A percentile compares a stretch with the other conserved stretches of the same genome.
phyloP scores from a whole-genome alignment of 1,140 invertebrate species.

The Phortica variegata region DNA sequence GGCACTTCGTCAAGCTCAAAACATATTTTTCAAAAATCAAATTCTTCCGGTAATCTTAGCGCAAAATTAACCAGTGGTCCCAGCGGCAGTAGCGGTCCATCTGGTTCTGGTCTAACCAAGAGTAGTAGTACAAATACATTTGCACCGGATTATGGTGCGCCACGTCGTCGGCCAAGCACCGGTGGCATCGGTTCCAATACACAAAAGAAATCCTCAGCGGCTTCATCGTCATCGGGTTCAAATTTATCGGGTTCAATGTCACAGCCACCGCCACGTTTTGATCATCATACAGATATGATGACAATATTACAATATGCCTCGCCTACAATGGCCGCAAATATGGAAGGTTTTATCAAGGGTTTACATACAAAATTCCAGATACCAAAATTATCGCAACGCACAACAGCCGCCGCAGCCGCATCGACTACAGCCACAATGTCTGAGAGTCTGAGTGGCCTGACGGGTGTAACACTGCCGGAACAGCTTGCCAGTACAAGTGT shows the following conservation, averaged over 20 bases:
- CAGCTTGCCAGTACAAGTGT: no score
- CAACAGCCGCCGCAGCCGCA: background rate
- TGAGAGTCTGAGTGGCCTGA: slow-evolving; percentile 5
- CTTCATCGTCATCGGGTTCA: slow-evolving; percentile 1
- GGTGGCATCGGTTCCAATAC: slow-evolving; percentile 10
- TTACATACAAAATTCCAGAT: slow-evolving; percentile 84
- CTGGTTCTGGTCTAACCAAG: slow-evolving; percentile 27
- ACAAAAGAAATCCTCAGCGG: slow-evolving; percentile 24
- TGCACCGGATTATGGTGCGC: slow-evolving; percentile 22
- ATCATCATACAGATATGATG: slow-evolving; percentile 52
- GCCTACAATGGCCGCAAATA: slow-evolving; percentile 50
- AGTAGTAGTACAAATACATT: slow-evolving; percentile 48
- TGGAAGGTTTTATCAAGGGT: slow-evolving; percentile 75
- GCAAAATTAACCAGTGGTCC: slow-evolving; percentile 32
- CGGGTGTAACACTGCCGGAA: background rate
- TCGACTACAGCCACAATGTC: slow-evolving; percentile 4
- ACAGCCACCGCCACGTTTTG: slow-evolving; percentile 35
- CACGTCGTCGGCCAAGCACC: slow-evolving; percentile 33
- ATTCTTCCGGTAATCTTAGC: slow-evolving; percentile 46
- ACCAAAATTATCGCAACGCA: slow-evolving; percentile 68
- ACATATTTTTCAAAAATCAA: slow-evolving; percentile 49
- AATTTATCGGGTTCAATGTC: slow-evolving; percentile 24
- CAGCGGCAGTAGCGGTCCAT: slow-evolving; percentile 22
- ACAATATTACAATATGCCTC: slow-evolving; percentile 52
- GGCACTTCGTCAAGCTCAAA: slow-evolving; percentile 23